A percentile compares a stretch with the other conserved stretches of the same genome.
These are phyloP conservation scores for Rhopalosiphum maidis DNA, from an alignment of 1,140 invertebrate genomes.

Conservation along the genomic window DNA sequence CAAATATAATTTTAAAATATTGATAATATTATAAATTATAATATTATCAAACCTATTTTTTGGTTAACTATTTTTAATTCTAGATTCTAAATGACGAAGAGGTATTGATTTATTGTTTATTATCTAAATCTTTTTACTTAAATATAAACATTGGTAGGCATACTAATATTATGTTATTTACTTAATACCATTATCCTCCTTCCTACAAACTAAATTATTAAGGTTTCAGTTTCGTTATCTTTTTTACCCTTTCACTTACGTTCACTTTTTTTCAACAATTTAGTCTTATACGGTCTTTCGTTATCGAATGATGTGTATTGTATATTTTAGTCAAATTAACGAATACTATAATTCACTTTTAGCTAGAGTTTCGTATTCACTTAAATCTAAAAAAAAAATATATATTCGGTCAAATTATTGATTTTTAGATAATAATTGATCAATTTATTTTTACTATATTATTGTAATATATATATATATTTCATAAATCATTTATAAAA, in stretches of 20 bases:
- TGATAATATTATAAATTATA: too few relatives aligned
- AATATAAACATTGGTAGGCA: neutral
- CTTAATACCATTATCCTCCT: neutral
- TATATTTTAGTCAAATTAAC: neutral
- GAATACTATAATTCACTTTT: neutral
- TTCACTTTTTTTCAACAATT: neutral
- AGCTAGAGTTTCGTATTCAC: neutral
- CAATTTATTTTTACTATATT: neutral
- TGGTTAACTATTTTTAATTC: too few relatives aligned
- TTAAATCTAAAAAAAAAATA: neutral
- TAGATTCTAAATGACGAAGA: neutral
- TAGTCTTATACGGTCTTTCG: neutral
- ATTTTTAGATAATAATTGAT: neutral
- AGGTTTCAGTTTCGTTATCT: neutral
- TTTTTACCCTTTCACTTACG: slow-evolving; percentile 26
- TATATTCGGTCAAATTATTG: neutral
- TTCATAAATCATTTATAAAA: neutral
- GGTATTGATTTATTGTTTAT: neutral
- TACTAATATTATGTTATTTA: neutral
- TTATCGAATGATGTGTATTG: neutral
- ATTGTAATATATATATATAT: neutral
- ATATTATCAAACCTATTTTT: too few relatives aligned
- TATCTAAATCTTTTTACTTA: neutral
- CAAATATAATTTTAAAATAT: neutral
- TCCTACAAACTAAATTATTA: neutral